Evolutionary conservation across 2,797 vertebrate species (phyloP).

Genomic region (Myripristis jacobus): DNA sequence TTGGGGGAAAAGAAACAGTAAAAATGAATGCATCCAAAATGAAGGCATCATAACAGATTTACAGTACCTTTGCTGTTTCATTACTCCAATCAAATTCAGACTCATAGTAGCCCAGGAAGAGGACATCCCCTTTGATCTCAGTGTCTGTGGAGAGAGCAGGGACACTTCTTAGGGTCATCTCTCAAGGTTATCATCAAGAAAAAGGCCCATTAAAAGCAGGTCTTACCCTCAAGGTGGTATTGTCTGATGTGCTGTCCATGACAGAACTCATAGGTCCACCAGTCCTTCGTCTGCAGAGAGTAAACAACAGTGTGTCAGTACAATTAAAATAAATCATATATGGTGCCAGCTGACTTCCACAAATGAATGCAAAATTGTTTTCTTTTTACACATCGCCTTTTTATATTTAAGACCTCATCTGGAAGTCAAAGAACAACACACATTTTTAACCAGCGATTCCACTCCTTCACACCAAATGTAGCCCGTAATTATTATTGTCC

Average conservation of each 20-base stretch:
- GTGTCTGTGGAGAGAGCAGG: slow-evolving; percentile 83
- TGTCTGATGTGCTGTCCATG: slow-evolving; percentile 93
- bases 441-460: too few relatives aligned
- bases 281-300: slow-evolving; percentile 91
- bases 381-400: too few relatives aligned
- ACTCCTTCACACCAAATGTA: too few relatives aligned
- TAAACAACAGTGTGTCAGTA: background rate
- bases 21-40: background rate
- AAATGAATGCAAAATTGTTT: too few relatives aligned
- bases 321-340: background rate
- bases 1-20: background rate
- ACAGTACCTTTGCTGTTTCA: slow-evolving; percentile 95
- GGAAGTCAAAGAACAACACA: too few relatives aligned
- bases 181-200: background rate
- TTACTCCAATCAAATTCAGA: slow-evolving; percentile 95
- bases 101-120: slow-evolving; percentile 92
- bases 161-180: slow-evolving; percentile 16
- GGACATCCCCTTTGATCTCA: slow-evolving; percentile 92
- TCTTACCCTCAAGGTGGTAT: slow-evolving; percentile 94
- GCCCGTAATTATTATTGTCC: too few relatives aligned
- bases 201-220: slow-evolving; percentile 9
- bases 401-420: too few relatives aligned
- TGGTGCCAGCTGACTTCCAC: too few relatives aligned
- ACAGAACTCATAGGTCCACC: slow-evolving; percentile 99
- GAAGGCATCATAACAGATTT: slow-evolving; percentile 6